phyloP scores from a whole-genome alignment of 2,113 vertebrate species.

The Megaceryle maxima region DNA sequence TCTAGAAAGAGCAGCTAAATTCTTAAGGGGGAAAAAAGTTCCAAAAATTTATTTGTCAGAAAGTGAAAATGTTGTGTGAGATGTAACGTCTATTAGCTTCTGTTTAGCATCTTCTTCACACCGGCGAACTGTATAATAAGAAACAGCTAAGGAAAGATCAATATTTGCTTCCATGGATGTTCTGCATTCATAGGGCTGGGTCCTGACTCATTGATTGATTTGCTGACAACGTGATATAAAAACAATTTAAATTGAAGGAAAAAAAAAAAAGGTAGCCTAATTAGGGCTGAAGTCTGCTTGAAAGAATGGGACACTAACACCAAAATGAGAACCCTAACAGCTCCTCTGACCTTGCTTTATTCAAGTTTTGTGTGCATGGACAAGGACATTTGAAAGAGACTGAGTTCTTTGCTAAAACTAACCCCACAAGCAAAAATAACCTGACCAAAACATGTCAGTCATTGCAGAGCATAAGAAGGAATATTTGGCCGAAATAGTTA shows the following conservation, averaged over 20 bases:
- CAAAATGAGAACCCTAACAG: neutral
- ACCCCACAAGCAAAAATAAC: neutral
- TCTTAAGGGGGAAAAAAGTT: neutral
- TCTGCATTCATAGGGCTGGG: neutral
- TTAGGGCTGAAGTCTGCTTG: neutral
- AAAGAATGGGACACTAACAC: neutral
- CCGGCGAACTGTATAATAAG: neutral
- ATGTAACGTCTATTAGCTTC: neutral
- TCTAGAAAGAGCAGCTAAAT: neutral
- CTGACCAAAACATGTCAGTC: accelerated
- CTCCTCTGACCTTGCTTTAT: neutral
- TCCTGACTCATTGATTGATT: neutral
- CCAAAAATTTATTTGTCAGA: neutral
- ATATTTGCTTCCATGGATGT: neutral
- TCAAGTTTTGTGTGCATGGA: neutral
- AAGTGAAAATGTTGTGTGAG: neutral
- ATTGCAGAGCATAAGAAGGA: neutral
- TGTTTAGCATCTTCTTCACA: neutral
- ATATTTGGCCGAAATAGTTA: neutral
- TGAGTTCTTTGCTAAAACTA: neutral
- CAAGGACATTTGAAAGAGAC: neutral
- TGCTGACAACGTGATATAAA: neutral
- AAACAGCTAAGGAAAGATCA: neutral
- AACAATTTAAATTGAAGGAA: neutral
- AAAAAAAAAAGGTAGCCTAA: neutral